A percentile compares a stretch with the other conserved stretches of the same genome.
phyloP scores from a whole-genome alignment of 1,140 invertebrate genomes.

The Apis laboriosa region DNA sequence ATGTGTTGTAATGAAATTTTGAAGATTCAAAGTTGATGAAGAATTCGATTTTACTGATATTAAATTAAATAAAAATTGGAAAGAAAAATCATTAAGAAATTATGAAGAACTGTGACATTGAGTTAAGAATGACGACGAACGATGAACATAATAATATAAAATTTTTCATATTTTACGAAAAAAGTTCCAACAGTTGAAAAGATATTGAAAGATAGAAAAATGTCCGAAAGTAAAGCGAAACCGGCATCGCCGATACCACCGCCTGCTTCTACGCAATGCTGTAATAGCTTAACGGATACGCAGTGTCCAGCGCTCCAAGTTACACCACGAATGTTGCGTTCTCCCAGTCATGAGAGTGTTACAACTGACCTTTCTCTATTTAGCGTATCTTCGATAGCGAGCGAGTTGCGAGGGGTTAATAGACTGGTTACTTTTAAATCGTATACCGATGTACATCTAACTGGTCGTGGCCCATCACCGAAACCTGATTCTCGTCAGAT shows the following conservation, averaged over 20 bases:
- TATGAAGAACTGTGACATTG: neutral
- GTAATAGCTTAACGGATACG: slow-evolving; percentile 69
- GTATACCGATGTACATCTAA: slow-evolving; percentile 80
- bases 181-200: slow-evolving; percentile 18
- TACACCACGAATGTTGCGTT: slow-evolving; percentile 86
- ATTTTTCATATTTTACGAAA: neutral
- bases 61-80: neutral
- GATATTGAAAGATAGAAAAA: slow-evolving; percentile 35
- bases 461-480: slow-evolving; percentile 85
- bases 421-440: slow-evolving; percentile 83
- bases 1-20: neutral
- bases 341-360: slow-evolving; percentile 91
- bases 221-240: slow-evolving; percentile 73
- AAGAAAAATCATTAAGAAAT: neutral
- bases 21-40: neutral
- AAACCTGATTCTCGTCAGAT: slow-evolving; percentile 83
- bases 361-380: slow-evolving; percentile 91
- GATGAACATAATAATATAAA: neutral
- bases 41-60: neutral
- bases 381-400: slow-evolving; percentile 88
- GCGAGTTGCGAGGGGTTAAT: slow-evolving; percentile 82
- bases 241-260: slow-evolving; percentile 62
- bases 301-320: slow-evolving; percentile 79
- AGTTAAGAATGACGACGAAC: neutral
- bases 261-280: slow-evolving; percentile 41